These are phyloP conservation scores for Drosophila glabriapex DNA, from an alignment of 2,888 invertebrate species.

Conservation along the genomic window DNA sequence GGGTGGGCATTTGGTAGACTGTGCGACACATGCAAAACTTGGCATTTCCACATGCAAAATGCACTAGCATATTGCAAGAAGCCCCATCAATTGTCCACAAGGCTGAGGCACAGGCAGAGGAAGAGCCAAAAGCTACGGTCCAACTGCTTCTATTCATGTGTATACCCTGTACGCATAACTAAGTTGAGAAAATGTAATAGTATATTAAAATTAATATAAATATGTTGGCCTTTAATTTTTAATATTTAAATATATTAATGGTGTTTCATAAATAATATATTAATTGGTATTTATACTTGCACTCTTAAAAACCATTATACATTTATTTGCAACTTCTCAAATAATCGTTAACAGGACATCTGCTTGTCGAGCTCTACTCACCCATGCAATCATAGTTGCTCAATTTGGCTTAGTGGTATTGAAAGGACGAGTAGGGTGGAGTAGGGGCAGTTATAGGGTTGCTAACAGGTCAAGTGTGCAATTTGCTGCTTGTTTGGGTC, in stretches of 20 bases:
- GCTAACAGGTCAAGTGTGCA: constrained; percentile 50
- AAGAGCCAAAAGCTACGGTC: background rate
- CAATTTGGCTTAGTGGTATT: constrained; percentile 31
- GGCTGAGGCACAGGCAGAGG: constrained; percentile 9
- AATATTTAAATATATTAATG: background rate
- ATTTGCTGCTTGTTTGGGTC: constrained; percentile 52
- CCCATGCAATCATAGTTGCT: constrained; percentile 3
- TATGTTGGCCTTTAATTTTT: background rate
- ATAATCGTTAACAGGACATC: constrained; percentile 5
- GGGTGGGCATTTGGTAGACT: constrained; percentile 12
- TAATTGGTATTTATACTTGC: too few relatives aligned
- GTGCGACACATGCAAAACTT: constrained; percentile 57
- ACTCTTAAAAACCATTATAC: background rate
- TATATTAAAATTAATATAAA: background rate
- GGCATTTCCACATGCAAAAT: constrained; percentile 55
- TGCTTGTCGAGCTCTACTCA: background rate
- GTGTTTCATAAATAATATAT: background rate
- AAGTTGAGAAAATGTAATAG: background rate
- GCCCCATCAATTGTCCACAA: constrained; percentile 29
- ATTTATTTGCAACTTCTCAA: background rate
- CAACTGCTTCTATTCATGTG: constrained; percentile 14
- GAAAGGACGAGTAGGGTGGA: too few relatives aligned
- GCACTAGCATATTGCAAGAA: constrained; percentile 37
- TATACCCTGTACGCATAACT: background rate
- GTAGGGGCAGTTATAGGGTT: constrained; percentile 15